Evolutionary conservation across 2,888 invertebrate genomes (phyloP).

Genomic region (Omphaloscelis lunosa): DNA sequence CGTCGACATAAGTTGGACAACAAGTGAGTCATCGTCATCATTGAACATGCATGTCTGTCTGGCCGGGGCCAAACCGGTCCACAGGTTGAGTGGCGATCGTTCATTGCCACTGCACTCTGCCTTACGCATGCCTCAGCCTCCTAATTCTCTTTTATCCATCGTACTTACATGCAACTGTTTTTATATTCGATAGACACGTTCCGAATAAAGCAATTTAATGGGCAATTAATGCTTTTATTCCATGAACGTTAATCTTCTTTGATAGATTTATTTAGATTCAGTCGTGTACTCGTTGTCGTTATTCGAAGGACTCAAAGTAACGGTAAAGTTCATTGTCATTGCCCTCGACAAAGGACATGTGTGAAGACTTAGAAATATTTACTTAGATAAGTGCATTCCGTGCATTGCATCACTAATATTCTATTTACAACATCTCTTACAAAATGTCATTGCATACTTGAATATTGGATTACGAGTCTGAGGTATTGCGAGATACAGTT

Average conservation of each 20-base stretch:
- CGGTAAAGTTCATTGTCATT: slow-evolving; percentile 8
- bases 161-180: slow-evolving; percentile 14
- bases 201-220: slow-evolving; percentile 14
- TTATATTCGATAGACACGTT: slow-evolving; percentile 23
- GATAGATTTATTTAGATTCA: background rate
- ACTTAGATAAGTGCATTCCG: background rate
- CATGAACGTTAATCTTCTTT: slow-evolving; percentile 7
- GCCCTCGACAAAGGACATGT: slow-evolving; percentile 14
- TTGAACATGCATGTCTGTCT: slow-evolving; percentile 65
- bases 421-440: slow-evolving; percentile 22
- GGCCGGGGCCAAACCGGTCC: slow-evolving; percentile 72
- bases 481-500: slow-evolving; percentile 37
- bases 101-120: slow-evolving; percentile 72
- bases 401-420: slow-evolving; percentile 5
- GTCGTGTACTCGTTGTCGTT: background rate
- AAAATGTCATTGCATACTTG: slow-evolving; percentile 31
- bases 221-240: slow-evolving; percentile 17
- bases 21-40: slow-evolving; percentile 74
- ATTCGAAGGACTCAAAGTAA: slow-evolving; percentile 17
- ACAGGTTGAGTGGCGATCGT: slow-evolving; percentile 65
- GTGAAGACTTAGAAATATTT: slow-evolving; percentile 10
- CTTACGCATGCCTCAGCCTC: slow-evolving; percentile 34
- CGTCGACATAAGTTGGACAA: slow-evolving; percentile 18
- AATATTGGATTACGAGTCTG: slow-evolving; percentile 36
- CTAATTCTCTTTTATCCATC: slow-evolving; percentile 36